Evolutionary conservation across 2,888 invertebrate genomes (phyloP).

Genomic region (Alitta virens): DNA sequence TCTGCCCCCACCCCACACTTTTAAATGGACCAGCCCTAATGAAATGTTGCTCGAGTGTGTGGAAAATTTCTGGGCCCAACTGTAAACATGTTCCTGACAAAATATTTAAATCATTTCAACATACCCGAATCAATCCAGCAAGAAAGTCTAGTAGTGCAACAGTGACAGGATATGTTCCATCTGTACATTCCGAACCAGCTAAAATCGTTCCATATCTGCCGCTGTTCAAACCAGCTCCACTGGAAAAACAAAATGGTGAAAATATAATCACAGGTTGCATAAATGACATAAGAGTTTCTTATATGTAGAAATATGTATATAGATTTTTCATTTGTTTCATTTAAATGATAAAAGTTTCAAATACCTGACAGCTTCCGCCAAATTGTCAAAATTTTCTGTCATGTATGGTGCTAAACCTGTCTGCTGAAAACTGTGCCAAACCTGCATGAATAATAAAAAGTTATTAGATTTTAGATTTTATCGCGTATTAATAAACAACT

Average conservation of each 20-base stretch:
- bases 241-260: conserved; percentile 24
- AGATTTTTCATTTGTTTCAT: no score
- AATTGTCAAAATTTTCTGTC: conserved; percentile 46
- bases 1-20: no score
- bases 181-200: conserved; percentile 46
- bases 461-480: neutral
- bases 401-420: conserved; percentile 51
- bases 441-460: conserved; percentile 27
- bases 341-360: no score
- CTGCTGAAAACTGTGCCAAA: conserved; percentile 48
- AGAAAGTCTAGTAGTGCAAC: conserved; percentile 40
- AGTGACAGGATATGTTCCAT: conserved; percentile 48
- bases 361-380: conserved; percentile 46
- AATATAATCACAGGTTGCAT: no score
- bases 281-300: no score
- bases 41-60: no score
- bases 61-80: no score
- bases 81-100: no score
- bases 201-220: conserved; percentile 47
- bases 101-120: neutral
- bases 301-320: no score
- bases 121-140: conserved; percentile 39
- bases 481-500: neutral
- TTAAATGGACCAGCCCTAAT: no score
- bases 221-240: conserved; percentile 48